Evolutionary conservation across 2,797 vertebrate genomes (phyloP), one percentile per base, ranked within the genome.

Genomic region (Paramormyrops hopkinsi): DNA sequence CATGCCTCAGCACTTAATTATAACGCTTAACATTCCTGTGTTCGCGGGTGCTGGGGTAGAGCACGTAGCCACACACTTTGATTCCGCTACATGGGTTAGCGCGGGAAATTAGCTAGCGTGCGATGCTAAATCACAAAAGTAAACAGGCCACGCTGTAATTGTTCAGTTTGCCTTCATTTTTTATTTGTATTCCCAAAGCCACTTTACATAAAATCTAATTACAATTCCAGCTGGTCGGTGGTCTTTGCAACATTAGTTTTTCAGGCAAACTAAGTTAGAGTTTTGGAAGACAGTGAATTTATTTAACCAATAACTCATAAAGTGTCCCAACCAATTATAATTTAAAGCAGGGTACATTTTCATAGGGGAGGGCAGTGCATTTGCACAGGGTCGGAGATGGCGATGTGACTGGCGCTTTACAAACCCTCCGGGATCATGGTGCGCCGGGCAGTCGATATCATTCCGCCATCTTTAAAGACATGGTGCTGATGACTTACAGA

Each of bases 401-500:
- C 2, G 33, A 6, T 5, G 14, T 0, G 73, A 14, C 62, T 41
- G n/a, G 29, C 12, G 4, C 2, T 3, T 37, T 2, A 5, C 11
- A 69, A 29, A 62, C 86, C 89, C 91, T 91, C 90, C 91, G 76
- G 69, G 85, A 7, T 69, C 25, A 59, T 89, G 69, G 88, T 44
- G 56, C 46, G 65, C 90, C 86, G 89, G 86, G 87, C 87, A 89
- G 44, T 59, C 51, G 44, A 90, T 90, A 91, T 93, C 91, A 86
- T 90, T 90, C 93, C 92, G 92, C 92, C 51, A 65, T 92, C 92
- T 41, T 93, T 93, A 92, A 91, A 89, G 90, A 88, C 86, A 83
- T 1, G 9, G 50, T 54, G 86, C 85, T 91, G 59, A 69, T 79
- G 88, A 65, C 62, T 86, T 85, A 76, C 89, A 83, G 89, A 87